Percentiles rank a stretch among this genome's conserved stretches.
Evolutionary conservation across 1,140 invertebrate species (phyloP).

Genomic region (Trialeurodes vaporariorum): DNA sequence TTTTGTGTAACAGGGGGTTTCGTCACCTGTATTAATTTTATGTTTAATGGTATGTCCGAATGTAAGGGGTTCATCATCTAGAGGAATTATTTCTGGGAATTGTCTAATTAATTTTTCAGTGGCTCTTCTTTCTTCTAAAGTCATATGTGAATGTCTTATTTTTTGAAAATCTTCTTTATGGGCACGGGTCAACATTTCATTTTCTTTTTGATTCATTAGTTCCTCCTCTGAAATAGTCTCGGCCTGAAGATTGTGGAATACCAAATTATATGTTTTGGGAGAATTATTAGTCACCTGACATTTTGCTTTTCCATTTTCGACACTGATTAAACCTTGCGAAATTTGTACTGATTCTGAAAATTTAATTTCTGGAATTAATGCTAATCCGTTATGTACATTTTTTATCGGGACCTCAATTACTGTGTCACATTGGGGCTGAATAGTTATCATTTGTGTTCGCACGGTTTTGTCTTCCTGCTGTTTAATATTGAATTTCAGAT

Average conservation of each 20-base stretch:
- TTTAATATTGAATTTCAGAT: background rate
- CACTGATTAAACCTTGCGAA: background rate
- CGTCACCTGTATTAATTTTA: slow-evolving; percentile 10
- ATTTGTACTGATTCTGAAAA: background rate
- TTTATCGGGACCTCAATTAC: background rate
- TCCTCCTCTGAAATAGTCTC: background rate
- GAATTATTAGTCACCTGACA: background rate
- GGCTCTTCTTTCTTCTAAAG: background rate
- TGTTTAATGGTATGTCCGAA: background rate
- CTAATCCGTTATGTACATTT: background rate
- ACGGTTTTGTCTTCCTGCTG: background rate
- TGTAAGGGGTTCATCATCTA: slow-evolving; percentile 5
- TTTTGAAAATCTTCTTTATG: background rate
- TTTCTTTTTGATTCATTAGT: background rate
- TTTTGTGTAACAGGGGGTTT: slow-evolving; percentile 9
- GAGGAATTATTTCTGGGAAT: slow-evolving; percentile 8
- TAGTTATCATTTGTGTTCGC: background rate
- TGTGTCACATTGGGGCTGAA: background rate
- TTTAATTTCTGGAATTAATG: background rate
- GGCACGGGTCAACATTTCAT: background rate
- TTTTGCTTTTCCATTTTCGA: background rate
- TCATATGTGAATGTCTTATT: background rate
- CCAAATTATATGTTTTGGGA: background rate
- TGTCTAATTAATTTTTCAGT: background rate
- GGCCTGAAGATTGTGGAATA: background rate